Conservation (phyloP, 1,140 invertebrate genomes). For the Camponotus pennsylvanicus region DNA sequence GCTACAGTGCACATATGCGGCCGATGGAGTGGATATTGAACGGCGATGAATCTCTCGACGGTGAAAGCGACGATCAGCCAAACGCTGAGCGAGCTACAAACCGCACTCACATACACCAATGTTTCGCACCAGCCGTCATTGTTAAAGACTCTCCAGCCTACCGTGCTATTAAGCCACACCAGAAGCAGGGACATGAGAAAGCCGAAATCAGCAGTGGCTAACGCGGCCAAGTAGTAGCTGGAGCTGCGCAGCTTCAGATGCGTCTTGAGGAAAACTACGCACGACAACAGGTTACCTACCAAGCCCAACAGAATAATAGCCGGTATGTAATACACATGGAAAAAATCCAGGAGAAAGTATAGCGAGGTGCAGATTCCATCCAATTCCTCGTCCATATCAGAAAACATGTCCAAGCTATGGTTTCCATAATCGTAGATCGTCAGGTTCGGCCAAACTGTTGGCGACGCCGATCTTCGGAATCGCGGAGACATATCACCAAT, state of each 20-base stretch:
- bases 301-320: conserved; percentile 87
- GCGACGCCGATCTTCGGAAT: conserved; percentile 31
- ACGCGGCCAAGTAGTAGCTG: conserved; percentile 88
- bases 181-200: conserved; percentile 86
- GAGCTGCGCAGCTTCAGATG: conserved; percentile 87
- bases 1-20: conserved; percentile 89
- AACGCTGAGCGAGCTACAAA: conserved; percentile 88
- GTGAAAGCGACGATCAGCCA: conserved; percentile 90
- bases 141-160: conserved; percentile 86
- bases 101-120: conserved; percentile 87
- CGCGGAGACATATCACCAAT: conserved; percentile 18
- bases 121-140: conserved; percentile 87
- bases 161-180: conserved; percentile 86
- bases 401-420: not conserved
- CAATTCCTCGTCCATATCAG: conserved; percentile 69
- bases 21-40: conserved; percentile 89
- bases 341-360: conserved; percentile 84
- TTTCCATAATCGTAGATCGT: conserved; percentile 50
- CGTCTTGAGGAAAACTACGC: conserved; percentile 87
- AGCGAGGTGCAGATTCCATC: conserved; percentile 76
- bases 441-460: conserved; percentile 21
- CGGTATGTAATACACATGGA: conserved; percentile 87
- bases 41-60: conserved; percentile 89
- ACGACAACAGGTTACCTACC: conserved; percentile 87
- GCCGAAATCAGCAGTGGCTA: conserved; percentile 87